These are phyloP conservation scores for Cryptomyrus ogoouensis DNA, from an alignment of 2,113 vertebrate genomes.

Conservation along the genomic window DNA sequence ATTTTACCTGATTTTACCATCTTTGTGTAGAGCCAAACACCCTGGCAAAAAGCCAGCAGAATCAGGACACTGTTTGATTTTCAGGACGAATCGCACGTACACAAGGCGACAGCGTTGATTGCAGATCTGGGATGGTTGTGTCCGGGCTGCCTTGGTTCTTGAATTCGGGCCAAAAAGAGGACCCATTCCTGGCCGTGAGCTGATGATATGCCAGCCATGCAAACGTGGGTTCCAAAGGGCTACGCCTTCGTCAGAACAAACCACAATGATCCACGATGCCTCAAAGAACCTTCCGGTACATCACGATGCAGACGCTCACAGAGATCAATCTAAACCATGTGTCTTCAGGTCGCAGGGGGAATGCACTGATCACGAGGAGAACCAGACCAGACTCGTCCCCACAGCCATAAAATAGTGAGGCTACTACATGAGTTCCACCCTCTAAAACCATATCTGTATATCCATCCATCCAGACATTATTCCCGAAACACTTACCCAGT, in stretches of 20 bases:
- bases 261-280: not conserved
- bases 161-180: not conserved
- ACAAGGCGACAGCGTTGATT: not conserved
- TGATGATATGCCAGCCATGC: not conserved
- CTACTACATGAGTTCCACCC: not conserved
- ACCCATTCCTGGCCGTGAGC: not conserved
- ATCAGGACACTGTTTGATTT: not conserved
- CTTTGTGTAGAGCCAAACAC: not conserved
- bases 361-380: not conserved
- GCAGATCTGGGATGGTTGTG: not conserved
- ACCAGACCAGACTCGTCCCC: not conserved
- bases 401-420: not conserved
- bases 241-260: not conserved
- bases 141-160: not conserved
- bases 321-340: not conserved
- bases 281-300: not conserved
- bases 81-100: not conserved
- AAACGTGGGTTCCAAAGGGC: not conserved
- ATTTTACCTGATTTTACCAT: not conserved
- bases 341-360: not conserved
- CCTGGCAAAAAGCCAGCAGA: not conserved
- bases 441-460: not conserved
- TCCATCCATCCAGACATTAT: not conserved
- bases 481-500: not conserved
- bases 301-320: not conserved